Evolutionary conservation across 2,113 vertebrate genomes (phyloP), one percentile per base, ranked within the genome.

Genomic region (Nanger granti): DNA sequence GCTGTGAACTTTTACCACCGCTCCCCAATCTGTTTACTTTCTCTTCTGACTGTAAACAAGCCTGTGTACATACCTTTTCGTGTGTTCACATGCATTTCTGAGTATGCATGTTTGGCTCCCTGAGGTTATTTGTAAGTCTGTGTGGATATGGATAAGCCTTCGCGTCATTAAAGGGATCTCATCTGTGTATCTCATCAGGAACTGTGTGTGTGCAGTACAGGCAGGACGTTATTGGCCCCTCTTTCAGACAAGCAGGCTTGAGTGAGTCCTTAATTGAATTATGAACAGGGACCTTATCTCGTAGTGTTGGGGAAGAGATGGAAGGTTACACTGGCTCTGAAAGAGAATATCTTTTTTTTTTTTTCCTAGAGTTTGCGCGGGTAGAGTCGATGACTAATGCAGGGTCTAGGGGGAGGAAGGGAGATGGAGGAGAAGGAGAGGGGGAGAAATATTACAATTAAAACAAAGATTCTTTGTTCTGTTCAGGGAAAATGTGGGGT

Each of bases 391-490:
- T 73, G 69, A 92, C n/a, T 87, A 94, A 89, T 64, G 3, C 14
- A 60, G 57, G 47, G 47, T 54, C 52, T 44, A 69, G 87, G 79
- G 94, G 59, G 31, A 14, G n/a, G 31, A 20, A 34, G 11, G 17
- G 28, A 20, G 37, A 13, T 64, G 52, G 26, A 44, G 14, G 8
- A 18, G n/a, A 34, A 9, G 44, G 34, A 47, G 28, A 49, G 28
- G 69, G 31, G 20, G 54, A 90, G 44, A 18, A 52, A 3, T 66
- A 37, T 79, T 93, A 66, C 22, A 96, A 97, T 98, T 93, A 92
- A 97, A 97, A 93, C 83, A 88, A 97, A 59, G 54, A 97, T 94
- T 97, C n/a, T 37, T 37, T 52, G 34, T 80, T 79, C 29, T 95
- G 17, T 37, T 96, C 44, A 88, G 69, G 26, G 93, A 83, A 94